Base-by-base conservation (phyloP, 2,888 invertebrate genomes). In the Epinotia demarniana region DNA sequence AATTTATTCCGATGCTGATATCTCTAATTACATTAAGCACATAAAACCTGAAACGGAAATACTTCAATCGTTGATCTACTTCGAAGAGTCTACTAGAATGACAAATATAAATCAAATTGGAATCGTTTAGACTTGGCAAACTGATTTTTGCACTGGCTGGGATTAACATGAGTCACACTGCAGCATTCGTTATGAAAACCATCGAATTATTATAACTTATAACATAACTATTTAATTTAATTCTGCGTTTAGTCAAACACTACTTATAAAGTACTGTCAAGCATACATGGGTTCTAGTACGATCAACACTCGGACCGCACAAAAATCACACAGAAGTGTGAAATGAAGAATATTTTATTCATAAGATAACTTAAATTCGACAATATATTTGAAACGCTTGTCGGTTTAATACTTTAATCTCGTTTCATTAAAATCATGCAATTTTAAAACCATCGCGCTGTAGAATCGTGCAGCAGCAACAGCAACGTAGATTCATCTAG, bases 401-500 rank as follows among this genome's bases (percentile, higher is more conserved):
- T 43, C 19, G 12, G 62, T 62, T 43, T 62, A 13, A 18, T 43
- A 6, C 43, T 62, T 43, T 62, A 13, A 18, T 43, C 62, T 39
- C 1, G 43, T 43, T 62, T 43, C 62, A 62, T 62, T 18, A 19
- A 12, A 19, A 53, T 53, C 53, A n/a, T 53, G 53, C 53, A 53
- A 53, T n/a, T n/a, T 53, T 8, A 53, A 53, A n/a, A n/a, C 53
- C n/a, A n/a, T 53, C 8, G 53, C 53, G 53, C 53, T 18, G 57
- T 18, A 57, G 57, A 11, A 3, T 19, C 57, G 57, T 19, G 18
- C 57, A 57, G 18, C 9, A n/a, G 13, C 49, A 16, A 49, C 49
- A 16, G 53, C 57, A 57, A 57, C 13, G 62, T 19, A 43, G 43
- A 62, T 62, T 62, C 62, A 43, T 62, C 18, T 43, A 19, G 6